A percentile compares a stretch with the other conserved stretches of the same genome.
These are phyloP conservation scores for Bursaphelenchus okinawaensis DNA, from an alignment of 2,888 invertebrate genomes.

Conservation along the genomic window DNA sequence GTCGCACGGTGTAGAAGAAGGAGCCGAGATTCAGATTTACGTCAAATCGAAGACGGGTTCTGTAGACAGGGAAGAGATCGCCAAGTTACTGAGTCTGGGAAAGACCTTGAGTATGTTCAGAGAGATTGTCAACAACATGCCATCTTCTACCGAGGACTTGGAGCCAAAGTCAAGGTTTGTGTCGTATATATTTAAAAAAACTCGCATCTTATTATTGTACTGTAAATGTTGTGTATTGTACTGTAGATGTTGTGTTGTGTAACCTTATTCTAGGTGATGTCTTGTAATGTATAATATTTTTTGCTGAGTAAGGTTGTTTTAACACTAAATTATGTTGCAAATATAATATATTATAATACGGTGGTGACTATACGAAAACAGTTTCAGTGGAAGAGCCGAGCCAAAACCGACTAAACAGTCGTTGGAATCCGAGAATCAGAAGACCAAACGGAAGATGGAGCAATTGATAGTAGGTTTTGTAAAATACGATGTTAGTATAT, in stretches of 20 bases:
- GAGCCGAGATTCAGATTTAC: neutral
- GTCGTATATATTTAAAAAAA: too few species aligned
- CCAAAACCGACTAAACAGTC: too few species aligned
- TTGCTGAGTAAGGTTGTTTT: too few species aligned
- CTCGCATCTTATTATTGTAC: too few species aligned
- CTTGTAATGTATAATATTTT: too few species aligned
- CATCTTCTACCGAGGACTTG: neutral
- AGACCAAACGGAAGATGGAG: neutral
- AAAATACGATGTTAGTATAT: neutral
- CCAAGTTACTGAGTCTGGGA: neutral
- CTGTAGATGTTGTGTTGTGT: too few species aligned
- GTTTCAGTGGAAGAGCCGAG: too few species aligned
- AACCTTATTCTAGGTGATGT: too few species aligned
- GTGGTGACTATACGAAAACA: too few species aligned
- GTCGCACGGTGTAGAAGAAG: neutral
- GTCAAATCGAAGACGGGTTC: neutral
- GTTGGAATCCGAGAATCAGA: neutral
- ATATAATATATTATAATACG: too few species aligned
- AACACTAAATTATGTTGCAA: too few species aligned
- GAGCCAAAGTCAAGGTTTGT: neutral
- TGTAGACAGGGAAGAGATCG: neutral
- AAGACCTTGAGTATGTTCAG: neutral
- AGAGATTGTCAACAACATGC: neutral
- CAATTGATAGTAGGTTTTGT: neutral
- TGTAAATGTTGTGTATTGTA: too few species aligned